These are phyloP conservation scores for Halesus radiatus DNA, from an alignment of 1,140 invertebrate genomes.

Conservation along the genomic window DNA sequence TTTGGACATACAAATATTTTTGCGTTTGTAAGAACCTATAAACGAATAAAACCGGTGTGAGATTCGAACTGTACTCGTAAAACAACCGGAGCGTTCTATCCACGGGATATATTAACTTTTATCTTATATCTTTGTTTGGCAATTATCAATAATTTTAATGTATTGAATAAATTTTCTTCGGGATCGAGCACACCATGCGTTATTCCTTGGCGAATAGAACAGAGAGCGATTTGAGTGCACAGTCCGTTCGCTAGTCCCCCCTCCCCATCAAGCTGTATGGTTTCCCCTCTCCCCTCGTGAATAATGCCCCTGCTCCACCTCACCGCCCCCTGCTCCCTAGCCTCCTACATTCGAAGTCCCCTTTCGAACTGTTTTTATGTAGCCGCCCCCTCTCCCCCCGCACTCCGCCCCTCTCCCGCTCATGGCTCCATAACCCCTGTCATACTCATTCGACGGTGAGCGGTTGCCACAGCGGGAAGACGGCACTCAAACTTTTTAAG, in stretches of 20 bases:
- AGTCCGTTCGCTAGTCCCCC: conserved; percentile 50
- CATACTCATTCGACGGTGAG: conserved; percentile 42
- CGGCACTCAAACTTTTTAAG: conserved; percentile 9
- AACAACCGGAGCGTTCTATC: no score
- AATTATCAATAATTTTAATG: neutral
- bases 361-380: conserved; percentile 58
- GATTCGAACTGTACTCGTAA: no score
- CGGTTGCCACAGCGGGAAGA: conserved; percentile 28
- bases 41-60: no score
- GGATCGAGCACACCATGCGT: neutral
- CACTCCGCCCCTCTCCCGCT: neutral
- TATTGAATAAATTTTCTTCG: neutral
- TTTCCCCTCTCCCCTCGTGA: conserved; percentile 53
- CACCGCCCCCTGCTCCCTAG: conserved; percentile 5
- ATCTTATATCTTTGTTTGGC: no score
- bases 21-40: no score
- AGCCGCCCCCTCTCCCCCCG: conserved; percentile 38
- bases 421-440: conserved; percentile 39
- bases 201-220: conserved; percentile 48
- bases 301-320: conserved; percentile 46
- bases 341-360: conserved; percentile 42
- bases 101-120: no score
- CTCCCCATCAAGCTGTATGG: conserved; percentile 35
- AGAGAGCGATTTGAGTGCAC: conserved; percentile 58
- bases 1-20: no score